Evolutionary conservation across 2,888 invertebrate genomes (phyloP), one percentile per base, ranked within the genome.

Genomic region (Petrophora chlorosata): DNA sequence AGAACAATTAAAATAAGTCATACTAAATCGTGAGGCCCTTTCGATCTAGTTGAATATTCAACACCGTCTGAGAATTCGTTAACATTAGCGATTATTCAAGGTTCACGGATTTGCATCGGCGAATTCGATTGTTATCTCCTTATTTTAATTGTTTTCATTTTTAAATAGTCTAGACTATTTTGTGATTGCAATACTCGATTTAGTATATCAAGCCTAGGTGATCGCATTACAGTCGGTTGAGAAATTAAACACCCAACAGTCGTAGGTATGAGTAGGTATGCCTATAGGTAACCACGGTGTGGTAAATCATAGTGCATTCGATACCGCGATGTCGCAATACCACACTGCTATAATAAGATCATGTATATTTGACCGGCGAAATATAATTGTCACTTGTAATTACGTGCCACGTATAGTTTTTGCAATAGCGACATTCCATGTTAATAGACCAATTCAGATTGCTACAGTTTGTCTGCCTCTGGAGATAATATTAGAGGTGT

Each of bases 321-420:
- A 85, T 85, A 82, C 74, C 59, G 61, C 49, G 43, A 68, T 82
- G 78, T 76, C 64, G 82, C 70, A 87, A 87, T 76, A 36, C 58
- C 51, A 56, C 51, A 55, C 50, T 56, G 56, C 61, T 65, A 70
- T 71, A 66, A 70, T 68, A 65, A 64, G 55, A 70, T 62, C 54
- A 53, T 61, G 53, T 59, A 53, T 57, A 70, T 70, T 71, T 63
- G 54, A 57, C 53, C 55, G 63, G 59, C 67, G 63, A 61, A 65
- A 71, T 54, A 53, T 50, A 45, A 56, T 17, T 61, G 53, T 53
- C 32, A 28, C 32, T 40, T 22, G 52, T 49, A 58, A 58, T 56
- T 58, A 53, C 34, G 4, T 29, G 23, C 25, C 40, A 48, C 40
- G 42, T 45, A 29, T 46, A 39, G 49, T 53, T 56, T 48, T 53